A percentile compares a stretch with the other conserved stretches of the same genome.
These are phyloP conservation scores for Percopsis transmontana DNA, from an alignment of 2,113 vertebrate genomes.

Conservation along the genomic window DNA sequence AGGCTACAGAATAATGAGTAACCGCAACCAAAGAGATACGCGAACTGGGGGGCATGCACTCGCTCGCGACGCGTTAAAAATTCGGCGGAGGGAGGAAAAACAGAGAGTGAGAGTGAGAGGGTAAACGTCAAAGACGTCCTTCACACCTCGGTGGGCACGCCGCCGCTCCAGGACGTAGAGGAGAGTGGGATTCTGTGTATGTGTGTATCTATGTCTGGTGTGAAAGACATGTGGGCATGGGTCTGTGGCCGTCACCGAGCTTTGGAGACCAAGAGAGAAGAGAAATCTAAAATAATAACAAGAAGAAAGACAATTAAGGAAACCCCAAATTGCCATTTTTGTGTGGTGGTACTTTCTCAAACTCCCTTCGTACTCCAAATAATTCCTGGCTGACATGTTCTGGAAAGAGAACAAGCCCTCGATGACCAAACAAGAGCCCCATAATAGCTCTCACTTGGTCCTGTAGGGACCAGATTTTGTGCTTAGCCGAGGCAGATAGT, in stretches of 20 bases:
- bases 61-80: background rate
- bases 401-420: constrained; percentile 48
- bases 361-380: constrained; percentile 20
- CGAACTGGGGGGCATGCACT: too few relatives aligned
- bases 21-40: too few relatives aligned
- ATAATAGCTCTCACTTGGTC: constrained; percentile 42
- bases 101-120: background rate
- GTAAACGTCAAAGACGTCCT: too few relatives aligned
- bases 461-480: constrained; percentile 22
- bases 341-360: constrained; percentile 5
- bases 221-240: background rate
- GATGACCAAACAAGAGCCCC: constrained; percentile 38
- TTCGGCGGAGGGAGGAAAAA: background rate
- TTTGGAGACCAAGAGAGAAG: background rate
- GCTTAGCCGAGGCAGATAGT: constrained; percentile 21
- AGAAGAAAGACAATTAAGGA: too few relatives aligned
- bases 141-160: too few relatives aligned
- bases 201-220: background rate
- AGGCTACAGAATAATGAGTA: too few relatives aligned
- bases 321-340: background rate
- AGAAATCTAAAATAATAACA: too few relatives aligned
- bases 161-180: too few relatives aligned
- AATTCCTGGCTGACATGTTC: constrained; percentile 42
- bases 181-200: background rate
- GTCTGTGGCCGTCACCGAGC: constrained; percentile 15